Evolutionary conservation across 1,140 invertebrate species (phyloP), one percentile per base, ranked within the genome.

Genomic region (Cydia pomonella): DNA sequence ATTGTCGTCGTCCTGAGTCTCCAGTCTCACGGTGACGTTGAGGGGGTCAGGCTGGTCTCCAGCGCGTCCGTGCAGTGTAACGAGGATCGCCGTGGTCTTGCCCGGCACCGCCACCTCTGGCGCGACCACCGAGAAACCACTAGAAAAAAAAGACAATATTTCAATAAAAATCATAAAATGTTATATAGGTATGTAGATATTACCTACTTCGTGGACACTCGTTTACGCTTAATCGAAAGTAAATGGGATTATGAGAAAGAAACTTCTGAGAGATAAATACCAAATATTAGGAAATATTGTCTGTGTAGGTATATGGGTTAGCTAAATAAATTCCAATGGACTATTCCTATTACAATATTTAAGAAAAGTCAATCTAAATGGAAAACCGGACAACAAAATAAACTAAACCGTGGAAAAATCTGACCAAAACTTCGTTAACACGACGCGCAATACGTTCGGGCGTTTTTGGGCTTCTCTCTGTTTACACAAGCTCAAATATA

Each of bases 101-200:
- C 94, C 95, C 0, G 95, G 94, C 9, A 95, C 94, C 3, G 94
- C 94, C 13, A 94, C 89, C 82, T 95, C 94, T 2, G 95, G 94
- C 12, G 94, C 94, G 63, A 95, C 94, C 18, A 95, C 94, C 33
- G 94, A 95, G 83, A 95, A 94, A 4, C 94, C 94, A 12, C 94
- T 95, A 44, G 92, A 23, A 86, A 91, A 87, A 72, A 84, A 84
- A 82, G 78, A 74, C 73, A 64, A 74, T 2, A 41, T 29, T n/a
- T 13, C 9, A 23, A 10, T 9, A 59, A 9, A 0, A 9, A 33
- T 47, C 27, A 41, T 18, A 25, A n/a, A 16, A 47, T 27, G 27
- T 87, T 86, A 85, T 85, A n/a, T n/a, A n/a, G n/a, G 83, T 84
- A 10, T 0, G 33, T 38, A 38, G 0, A 0, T 38, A 38, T 38